Evolutionary conservation across 2,113 vertebrate genomes (phyloP), one percentile per base, ranked within the genome.

Genomic region (Takifugu bimaculatus): DNA sequence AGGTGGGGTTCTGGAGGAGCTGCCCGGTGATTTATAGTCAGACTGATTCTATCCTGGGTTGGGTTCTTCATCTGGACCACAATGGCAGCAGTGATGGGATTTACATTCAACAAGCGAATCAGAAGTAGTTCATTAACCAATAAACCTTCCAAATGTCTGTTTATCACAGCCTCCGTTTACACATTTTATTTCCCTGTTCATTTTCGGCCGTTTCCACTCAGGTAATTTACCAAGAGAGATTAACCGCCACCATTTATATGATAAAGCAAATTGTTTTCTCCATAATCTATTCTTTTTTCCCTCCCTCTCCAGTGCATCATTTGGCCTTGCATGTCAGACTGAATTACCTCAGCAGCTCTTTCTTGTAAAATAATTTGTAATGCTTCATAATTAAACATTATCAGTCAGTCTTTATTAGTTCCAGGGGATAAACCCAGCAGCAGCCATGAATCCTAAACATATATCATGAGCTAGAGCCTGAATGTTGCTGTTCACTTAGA

Each of bases 201-300:
- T 75, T 84, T 74, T 57, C 26, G 29, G 44, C 42, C 50, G 54
- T 70, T 77, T 77, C 66, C 56, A 83, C 59, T 57, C 29, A 45
- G 44, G 62, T 74, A 68, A 84, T 84, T 69, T 66, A 79, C 80
- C 56, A 78, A 57, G 45, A 69, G 29, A 54, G 54, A 73, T 76
- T 65, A 79, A 67, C 66, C 70, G 75, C 51, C 65, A 64, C 45
- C 2, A 7, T 43, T 20, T 43, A 57, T 47, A 44, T 67, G 35
- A 39, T 39, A 39, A 39, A 11, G 35, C 48, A 72, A 72, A 60
- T 61, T 61, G 57, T 72, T 74, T 79, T 59, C 44, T 53, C 43
- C 47, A 28, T 4, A 14, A 53, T 44, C 35, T 2, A 54, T 57
- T 72, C 2, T 64, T 70, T 63, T 68, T 55, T 50, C 42, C 63